These are phyloP conservation scores for Papilio gigon DNA, from an alignment of 2,888 invertebrate genomes.

Conservation along the genomic window DNA sequence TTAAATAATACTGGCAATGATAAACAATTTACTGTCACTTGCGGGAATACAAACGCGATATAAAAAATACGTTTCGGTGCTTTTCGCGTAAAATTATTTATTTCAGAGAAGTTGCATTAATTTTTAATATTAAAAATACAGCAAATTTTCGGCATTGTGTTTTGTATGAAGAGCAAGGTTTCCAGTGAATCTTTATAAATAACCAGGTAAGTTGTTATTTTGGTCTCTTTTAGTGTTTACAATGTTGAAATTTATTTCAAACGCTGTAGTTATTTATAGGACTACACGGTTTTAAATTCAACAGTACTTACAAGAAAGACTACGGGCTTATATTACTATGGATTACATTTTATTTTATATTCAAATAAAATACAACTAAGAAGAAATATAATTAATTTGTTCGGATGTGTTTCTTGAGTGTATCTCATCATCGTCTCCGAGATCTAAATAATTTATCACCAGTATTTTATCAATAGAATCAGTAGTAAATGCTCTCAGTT, in stretches of 20 bases:
- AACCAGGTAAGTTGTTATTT: constrained; percentile 36
- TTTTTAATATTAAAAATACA: background rate
- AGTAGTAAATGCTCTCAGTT: no score
- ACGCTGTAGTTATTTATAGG: constrained; percentile 8
- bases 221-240: constrained; percentile 10
- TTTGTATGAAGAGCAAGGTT: background rate
- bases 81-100: constrained; percentile 7
- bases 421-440: no score
- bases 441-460: no score
- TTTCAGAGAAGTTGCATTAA: constrained; percentile 8
- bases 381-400: background rate
- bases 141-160: background rate
- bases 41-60: constrained; percentile 37
- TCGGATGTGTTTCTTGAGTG: no score
- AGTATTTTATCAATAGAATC: no score
- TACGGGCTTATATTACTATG: background rate
- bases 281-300: background rate
- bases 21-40: constrained; percentile 23
- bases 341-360: background rate
- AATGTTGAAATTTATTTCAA: constrained; percentile 24
- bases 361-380: background rate
- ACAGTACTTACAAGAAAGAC: background rate
- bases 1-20: background rate
- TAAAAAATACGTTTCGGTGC: constrained; percentile 3
- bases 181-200: constrained; percentile 25